Conservation (phyloP, 2,113 vertebrate species). For the Numida meleagris region DNA sequence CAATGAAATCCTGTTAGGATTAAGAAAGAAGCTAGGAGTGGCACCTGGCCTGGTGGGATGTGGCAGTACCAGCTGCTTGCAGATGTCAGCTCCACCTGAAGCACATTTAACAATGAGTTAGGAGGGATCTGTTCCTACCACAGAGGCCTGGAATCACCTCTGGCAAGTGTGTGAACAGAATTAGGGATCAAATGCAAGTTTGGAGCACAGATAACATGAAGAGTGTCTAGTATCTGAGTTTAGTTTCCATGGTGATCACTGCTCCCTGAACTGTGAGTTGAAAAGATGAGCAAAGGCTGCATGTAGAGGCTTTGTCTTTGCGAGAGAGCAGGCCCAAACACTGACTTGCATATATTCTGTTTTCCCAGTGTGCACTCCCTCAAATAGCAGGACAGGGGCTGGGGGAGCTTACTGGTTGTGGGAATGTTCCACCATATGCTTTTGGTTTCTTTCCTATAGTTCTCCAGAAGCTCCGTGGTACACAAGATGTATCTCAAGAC, state of each 20-base stretch:
- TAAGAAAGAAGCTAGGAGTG: background rate
- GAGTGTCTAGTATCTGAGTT: background rate
- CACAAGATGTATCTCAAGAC: conserved; percentile 84
- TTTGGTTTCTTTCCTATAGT: conserved; percentile 70
- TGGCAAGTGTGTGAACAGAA: background rate
- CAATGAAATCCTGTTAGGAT: background rate
- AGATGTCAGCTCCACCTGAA: background rate
- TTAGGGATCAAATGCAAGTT: background rate
- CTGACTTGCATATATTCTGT: background rate
- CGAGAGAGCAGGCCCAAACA: background rate
- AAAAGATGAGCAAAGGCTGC: background rate
- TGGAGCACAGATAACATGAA: background rate
- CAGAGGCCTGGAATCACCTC: background rate
- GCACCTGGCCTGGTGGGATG: background rate
- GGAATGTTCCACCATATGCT: background rate
- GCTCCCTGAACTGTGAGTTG: background rate
- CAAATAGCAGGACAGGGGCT: background rate
- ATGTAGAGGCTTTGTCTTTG: background rate
- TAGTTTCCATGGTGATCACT: background rate
- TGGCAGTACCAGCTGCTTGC: background rate
- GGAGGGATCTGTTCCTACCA: background rate
- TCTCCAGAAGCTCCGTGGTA: conserved; percentile 84
- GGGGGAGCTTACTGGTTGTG: background rate
- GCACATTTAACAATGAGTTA: background rate
- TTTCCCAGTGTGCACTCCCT: background rate